Base-by-base conservation (phyloP, 1,140 invertebrate genomes). In the Drosophila asahinai region DNA sequence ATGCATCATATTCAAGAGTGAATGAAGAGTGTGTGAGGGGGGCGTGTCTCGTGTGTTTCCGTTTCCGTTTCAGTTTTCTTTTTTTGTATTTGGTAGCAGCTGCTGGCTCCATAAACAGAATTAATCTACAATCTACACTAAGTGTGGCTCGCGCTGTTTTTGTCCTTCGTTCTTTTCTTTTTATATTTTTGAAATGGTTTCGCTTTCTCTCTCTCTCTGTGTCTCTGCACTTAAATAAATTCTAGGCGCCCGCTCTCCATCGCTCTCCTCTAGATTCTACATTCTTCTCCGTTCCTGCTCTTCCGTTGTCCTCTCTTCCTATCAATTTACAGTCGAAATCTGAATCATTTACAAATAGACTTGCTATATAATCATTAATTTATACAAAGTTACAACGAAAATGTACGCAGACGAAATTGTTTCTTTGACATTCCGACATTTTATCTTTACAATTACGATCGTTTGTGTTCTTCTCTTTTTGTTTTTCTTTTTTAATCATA, bases 311-410 rank as follows among this genome's bases (percentile, higher is more conserved):
- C 19, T 66, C 74, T 54, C 73, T 52, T 15, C 58, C 60, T 54
- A 58, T 70, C 54, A 84, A 86, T 89, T 81, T 87, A 87, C 83
- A 87, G 81, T 89, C 84, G 77, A 89, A 78, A 80, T 73, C 43
- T 77, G 77, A 83, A 83, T 77, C 80, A 87, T 87, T 87, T 86
- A 86, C 83, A 86, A 65, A 83, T 83, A 77, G 55, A 55, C 71
- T 70, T 74, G 76, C 61, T 81, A 75, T 81, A 73, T 68, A 72
- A 61, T 66, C 42, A 65, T 66, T 83, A 68, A 75, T 90, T 84
- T 89, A 70, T 84, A 89, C 73, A 90, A 89, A 73, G 64, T 81
- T 83, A 89, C 80, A 89, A 78, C 77, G 79, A 83, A 79, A 73
- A 78, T 74, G 68, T 80, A 74, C 54, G 77, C 64, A 80, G 64